Base-by-base conservation (phyloP, 2,888 invertebrate species). In the Caenorhabditis wallacei region DNA sequence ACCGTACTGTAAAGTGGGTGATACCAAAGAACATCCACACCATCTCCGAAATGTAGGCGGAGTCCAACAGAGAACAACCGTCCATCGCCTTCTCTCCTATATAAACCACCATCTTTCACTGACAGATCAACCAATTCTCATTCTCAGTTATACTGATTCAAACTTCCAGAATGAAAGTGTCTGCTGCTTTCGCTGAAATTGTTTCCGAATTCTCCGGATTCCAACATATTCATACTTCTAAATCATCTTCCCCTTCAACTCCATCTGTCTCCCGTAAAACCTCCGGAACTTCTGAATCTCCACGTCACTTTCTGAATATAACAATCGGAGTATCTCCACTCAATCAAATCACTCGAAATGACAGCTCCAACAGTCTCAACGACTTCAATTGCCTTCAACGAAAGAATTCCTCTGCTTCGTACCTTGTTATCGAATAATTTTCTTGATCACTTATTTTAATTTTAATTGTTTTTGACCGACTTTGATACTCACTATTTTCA, bases 201-300 rank as follows among this genome's bases (percentile, higher is more conserved):
- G 63, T 79, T 40, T 66, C 71, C 18, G 71, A 79, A 22, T 79
- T 79, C 66, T 66, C 79, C 20, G 66, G 71, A 57, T 71, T 79
- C 66, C 79, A 72, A 51, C 71, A 64, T 43, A 43, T 72, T n/a
- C 80, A 59, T 51, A 20, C 66, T 46, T 69, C 61, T 22, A 20
- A 35, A 7, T 48, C 68, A 0, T 61, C 40, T 24, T 51, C 76
- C n/a, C 37, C 37, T 43, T 26, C 68, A 0, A 53, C 20, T 10
- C 43, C 54, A 24, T 16, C 48, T 22, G 63, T 51, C n/a, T 51
- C 51, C 1, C 11, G 53, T 53, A 66, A 51, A n/a, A n/a, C 63
- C 5, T 30, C 56, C 0, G n/a, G 51, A 16, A 71, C 66, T 5
- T 57, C 59, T 48, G 70, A 56, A 40, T 51, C 53, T 30, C 10